Conservation (phyloP, 2,797 vertebrate species). For the Jordanella pulchra region DNA sequence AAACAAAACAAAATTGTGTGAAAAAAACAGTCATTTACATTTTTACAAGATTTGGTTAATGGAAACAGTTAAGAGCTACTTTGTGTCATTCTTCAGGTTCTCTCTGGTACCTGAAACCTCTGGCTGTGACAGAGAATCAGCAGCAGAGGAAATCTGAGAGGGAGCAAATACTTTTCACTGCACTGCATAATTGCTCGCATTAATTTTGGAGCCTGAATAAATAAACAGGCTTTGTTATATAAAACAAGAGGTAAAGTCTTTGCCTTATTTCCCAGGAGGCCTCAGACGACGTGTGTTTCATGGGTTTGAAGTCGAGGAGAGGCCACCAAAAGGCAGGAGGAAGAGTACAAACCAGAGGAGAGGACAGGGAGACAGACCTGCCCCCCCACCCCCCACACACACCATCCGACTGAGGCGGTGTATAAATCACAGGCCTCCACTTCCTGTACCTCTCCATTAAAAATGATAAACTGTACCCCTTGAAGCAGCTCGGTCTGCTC, state of each 20-base stretch:
- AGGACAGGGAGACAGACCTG: constrained; percentile 69
- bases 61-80: background rate
- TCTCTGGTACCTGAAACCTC: background rate
- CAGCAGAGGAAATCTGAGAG: background rate
- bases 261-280: constrained; percentile 31
- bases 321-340: constrained; percentile 15
- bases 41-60: background rate
- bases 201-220: constrained; percentile 34
- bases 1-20: background rate
- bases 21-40: background rate
- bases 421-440: constrained; percentile 78
- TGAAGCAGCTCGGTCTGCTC: constrained; percentile 73
- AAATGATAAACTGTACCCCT: constrained; percentile 81
- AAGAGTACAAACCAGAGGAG: constrained; percentile 53
- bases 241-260: constrained; percentile 28
- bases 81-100: background rate
- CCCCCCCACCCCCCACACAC: constrained; percentile 39
- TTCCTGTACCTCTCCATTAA: constrained; percentile 82
- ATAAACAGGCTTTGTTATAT: constrained; percentile 8
- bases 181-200: constrained; percentile 27
- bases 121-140: background rate
- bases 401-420: constrained; percentile 38
- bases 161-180: background rate
- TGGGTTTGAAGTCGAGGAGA: constrained; percentile 37
- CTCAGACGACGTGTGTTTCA: constrained; percentile 28